Evolutionary conservation across 2,888 invertebrate species (phyloP).

Genomic region (Incurvaria masculella): DNA sequence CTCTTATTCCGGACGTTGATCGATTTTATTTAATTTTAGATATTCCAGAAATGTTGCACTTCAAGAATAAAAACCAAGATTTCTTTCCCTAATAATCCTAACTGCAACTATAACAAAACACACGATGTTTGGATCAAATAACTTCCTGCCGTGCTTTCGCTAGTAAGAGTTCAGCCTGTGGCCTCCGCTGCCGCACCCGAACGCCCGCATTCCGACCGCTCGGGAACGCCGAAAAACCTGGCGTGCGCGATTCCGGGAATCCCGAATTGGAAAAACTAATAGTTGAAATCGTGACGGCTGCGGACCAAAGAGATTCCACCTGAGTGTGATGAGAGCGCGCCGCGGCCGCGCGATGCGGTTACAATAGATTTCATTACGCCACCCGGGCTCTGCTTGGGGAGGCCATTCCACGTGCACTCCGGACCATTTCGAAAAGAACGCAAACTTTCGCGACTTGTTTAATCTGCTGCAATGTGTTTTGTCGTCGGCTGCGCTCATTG

Average conservation of each 20-base stretch:
- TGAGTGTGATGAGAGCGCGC: not conserved
- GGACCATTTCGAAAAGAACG: conserved; percentile 7
- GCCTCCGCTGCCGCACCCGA: not conserved
- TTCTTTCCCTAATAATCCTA: too few relatives aligned
- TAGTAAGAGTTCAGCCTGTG: too few relatives aligned
- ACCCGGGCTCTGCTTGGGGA: not conserved
- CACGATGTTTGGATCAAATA: too few relatives aligned
- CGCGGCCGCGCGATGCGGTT: not conserved
- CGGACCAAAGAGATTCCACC: not conserved
- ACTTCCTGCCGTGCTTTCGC: too few relatives aligned
- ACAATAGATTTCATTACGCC: not conserved
- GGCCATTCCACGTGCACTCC: not conserved
- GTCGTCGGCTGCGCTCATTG: conserved; percentile 32
- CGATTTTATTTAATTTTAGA: too few relatives aligned
- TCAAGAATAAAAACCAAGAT: too few relatives aligned
- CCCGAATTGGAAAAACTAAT: not conserved
- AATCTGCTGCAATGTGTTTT: conserved; percentile 49
- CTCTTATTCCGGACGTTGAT: too few relatives aligned
- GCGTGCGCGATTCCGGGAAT: not conserved
- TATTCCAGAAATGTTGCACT: too few relatives aligned
- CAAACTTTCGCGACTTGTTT: conserved; percentile 26
- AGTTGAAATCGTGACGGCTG: not conserved
- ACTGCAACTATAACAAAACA: too few relatives aligned
- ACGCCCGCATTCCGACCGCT: not conserved
- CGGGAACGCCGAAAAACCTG: not conserved